Evolutionary conservation across 2,797 vertebrate species (phyloP).

Genomic region (Anomalospiza imberbis): DNA sequence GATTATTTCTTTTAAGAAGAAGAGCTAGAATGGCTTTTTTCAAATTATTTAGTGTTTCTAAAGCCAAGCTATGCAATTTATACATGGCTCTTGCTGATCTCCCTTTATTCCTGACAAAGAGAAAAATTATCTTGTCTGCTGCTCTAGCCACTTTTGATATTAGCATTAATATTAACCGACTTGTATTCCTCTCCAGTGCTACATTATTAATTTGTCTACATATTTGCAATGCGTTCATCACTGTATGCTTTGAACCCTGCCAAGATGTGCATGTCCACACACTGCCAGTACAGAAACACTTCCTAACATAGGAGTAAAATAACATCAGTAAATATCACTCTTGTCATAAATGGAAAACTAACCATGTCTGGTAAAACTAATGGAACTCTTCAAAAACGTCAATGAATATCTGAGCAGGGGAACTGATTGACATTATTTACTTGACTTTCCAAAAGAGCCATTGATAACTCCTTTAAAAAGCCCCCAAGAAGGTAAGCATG

Average conservation of each 20-base stretch:
- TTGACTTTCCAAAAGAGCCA: not conserved
- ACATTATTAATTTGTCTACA: conserved; percentile 54
- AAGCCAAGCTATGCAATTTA: not conserved
- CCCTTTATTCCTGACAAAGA: conserved; percentile 1
- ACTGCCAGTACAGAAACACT: not conserved
- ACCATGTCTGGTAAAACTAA: not conserved
- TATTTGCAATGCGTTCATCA: not conserved
- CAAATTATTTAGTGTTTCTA: not conserved
- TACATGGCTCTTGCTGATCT: not conserved
- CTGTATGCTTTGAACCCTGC: not conserved
- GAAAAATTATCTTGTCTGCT: conserved; percentile 37
- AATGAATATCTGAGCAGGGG: not conserved
- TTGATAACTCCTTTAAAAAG: not conserved
- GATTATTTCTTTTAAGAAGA: conserved; percentile 10
- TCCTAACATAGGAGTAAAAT: not conserved
- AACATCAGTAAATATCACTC: not conserved
- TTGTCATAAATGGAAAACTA: not conserved
- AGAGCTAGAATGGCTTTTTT: not conserved
- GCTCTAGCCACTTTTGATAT: not conserved
- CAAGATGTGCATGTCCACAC: not conserved
- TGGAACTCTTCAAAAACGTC: not conserved
- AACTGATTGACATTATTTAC: not conserved
- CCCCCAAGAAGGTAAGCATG: not conserved
- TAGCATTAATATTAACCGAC: conserved; percentile 42
- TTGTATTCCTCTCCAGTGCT: not conserved